Evolutionary conservation across 2,113 vertebrate genomes (phyloP).

Genomic region (Leucopsar rothschildi): DNA sequence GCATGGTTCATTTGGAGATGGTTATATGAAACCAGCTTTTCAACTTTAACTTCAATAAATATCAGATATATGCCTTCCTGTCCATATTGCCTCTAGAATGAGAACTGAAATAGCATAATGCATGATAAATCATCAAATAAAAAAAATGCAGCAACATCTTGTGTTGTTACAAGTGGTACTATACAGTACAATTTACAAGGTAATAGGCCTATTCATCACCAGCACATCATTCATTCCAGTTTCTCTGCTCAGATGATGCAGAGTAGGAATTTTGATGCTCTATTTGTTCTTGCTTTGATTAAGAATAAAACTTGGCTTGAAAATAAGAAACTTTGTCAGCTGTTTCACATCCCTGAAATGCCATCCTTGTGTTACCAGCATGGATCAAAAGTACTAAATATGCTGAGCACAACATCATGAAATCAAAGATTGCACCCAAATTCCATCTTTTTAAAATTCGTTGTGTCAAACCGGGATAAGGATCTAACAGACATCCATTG

Average conservation of each 20-base stretch:
- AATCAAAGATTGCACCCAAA: not conserved
- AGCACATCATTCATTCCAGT: slow-evolving; percentile 24
- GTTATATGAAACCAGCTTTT: not conserved
- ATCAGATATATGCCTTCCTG: not conserved
- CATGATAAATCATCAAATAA: not conserved
- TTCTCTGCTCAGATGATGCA: slow-evolving; percentile 7
- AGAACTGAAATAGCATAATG: not conserved
- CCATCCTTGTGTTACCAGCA: not conserved
- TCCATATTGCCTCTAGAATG: not conserved
- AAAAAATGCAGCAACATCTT: slow-evolving; percentile 8
- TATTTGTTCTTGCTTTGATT: slow-evolving; percentile 39
- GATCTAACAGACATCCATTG: not conserved
- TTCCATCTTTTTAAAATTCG: not conserved
- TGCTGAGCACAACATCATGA: not conserved
- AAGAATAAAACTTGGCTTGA: slow-evolving; percentile 13
- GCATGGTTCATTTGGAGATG: not conserved
- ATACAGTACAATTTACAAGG: slow-evolving; percentile 30
- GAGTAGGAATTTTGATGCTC: slow-evolving; percentile 24
- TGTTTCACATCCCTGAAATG: not conserved
- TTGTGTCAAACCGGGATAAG: not conserved
- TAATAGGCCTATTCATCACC: slow-evolving; percentile 45
- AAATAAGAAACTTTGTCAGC: slow-evolving; percentile 8
- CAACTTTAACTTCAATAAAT: not conserved
- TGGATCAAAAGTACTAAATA: not conserved
- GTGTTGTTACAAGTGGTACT: slow-evolving; percentile 11